Percentiles rank a stretch among this genome's conserved stretches.
Evolutionary conservation across 2,797 vertebrate genomes (phyloP).

Genomic region (Liparis tanakae): DNA sequence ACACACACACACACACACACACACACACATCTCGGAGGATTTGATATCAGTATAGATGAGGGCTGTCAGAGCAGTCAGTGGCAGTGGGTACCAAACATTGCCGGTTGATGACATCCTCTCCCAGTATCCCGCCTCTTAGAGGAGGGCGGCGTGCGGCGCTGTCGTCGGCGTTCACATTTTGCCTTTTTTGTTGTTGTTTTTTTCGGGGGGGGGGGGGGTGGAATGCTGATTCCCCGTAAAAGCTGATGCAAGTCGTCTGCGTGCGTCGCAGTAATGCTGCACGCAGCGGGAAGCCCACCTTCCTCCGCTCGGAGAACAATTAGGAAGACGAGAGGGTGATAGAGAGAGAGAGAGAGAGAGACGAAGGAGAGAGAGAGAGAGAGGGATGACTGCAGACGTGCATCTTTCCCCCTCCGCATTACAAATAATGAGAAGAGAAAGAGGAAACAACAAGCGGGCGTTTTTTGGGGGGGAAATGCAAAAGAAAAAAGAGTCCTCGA

Average conservation of each 20-base stretch:
- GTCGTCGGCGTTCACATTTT: slow-evolving; percentile 40
- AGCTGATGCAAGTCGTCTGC: slow-evolving; percentile 20
- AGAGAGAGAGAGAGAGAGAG: too few relatives aligned
- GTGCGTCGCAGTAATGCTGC: slow-evolving; percentile 39
- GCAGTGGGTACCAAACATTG: slow-evolving; percentile 53
- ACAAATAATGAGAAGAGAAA: slow-evolving; percentile 34
- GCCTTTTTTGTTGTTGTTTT: slow-evolving; percentile 21
- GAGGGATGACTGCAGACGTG: slow-evolving; percentile 28
- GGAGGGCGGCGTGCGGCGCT: slow-evolving; percentile 30
- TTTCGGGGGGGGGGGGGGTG: too few relatives aligned
- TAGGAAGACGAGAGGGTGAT: slow-evolving; percentile 33
- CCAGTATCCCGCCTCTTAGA: slow-evolving; percentile 23
- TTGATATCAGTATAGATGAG: slow-evolving; percentile 72
- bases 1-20: too few relatives aligned
- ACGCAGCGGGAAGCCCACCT: slow-evolving; percentile 54
- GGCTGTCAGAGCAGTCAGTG: slow-evolving; percentile 62
- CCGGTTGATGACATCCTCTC: slow-evolving; percentile 44
- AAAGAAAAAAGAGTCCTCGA: slow-evolving; percentile 28
- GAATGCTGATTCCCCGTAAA: slow-evolving; percentile 51
- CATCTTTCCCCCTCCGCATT: slow-evolving; percentile 30
- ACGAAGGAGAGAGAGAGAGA: background rate
- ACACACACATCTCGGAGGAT: slow-evolving; percentile 72
- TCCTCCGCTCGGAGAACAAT: slow-evolving; percentile 56
- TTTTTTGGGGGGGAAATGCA: slow-evolving; percentile 30
- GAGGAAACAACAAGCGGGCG: slow-evolving; percentile 20